phyloP scores from a whole-genome alignment of 1,140 invertebrate genomes.

The Drosophila watanabei region DNA sequence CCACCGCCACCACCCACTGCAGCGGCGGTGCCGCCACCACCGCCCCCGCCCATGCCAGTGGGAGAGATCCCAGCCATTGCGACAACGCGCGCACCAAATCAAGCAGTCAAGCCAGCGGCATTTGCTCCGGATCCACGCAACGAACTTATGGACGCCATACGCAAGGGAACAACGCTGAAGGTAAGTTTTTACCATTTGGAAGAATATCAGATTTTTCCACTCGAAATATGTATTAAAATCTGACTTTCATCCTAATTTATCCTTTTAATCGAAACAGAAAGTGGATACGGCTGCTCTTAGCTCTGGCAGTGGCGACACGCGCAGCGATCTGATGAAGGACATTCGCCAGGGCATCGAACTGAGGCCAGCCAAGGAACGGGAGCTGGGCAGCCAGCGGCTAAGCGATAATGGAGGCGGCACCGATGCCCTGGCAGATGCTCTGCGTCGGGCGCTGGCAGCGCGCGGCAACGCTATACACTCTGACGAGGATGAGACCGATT shows the following conservation, averaged over 20 bases:
- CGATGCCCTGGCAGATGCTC: constrained; percentile 81
- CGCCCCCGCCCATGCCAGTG: constrained; percentile 81
- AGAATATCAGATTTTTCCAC: no score
- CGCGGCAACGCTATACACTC: constrained; percentile 77
- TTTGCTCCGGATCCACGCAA: constrained; percentile 87
- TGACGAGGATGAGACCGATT: constrained; percentile 79
- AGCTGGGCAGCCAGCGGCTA: constrained; percentile 61
- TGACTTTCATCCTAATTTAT: not conserved
- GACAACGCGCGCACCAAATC: constrained; percentile 65
- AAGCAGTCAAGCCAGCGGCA: constrained; percentile 50
- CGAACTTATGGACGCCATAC: constrained; percentile 92
- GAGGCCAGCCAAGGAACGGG: constrained; percentile 87
- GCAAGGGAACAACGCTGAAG: constrained; percentile 89
- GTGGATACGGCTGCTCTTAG: constrained; percentile 87
- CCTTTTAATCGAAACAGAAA: constrained; percentile 85
- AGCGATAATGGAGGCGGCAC: constrained; percentile 70
- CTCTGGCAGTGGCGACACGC: constrained; percentile 86
- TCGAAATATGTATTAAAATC: not conserved
- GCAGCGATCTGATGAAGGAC: constrained; percentile 91
- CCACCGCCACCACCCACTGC: constrained; percentile 66
- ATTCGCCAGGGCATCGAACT: constrained; percentile 93
- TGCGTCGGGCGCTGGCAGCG: constrained; percentile 72
- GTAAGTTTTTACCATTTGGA: constrained; percentile 75
- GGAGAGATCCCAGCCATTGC: constrained; percentile 72
- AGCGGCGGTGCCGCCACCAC: constrained; percentile 72